A percentile compares a stretch with the other conserved stretches of the same genome.
Evolutionary conservation across 1,140 invertebrate genomes (phyloP).

Genomic region (Latrodectus geometricus): DNA sequence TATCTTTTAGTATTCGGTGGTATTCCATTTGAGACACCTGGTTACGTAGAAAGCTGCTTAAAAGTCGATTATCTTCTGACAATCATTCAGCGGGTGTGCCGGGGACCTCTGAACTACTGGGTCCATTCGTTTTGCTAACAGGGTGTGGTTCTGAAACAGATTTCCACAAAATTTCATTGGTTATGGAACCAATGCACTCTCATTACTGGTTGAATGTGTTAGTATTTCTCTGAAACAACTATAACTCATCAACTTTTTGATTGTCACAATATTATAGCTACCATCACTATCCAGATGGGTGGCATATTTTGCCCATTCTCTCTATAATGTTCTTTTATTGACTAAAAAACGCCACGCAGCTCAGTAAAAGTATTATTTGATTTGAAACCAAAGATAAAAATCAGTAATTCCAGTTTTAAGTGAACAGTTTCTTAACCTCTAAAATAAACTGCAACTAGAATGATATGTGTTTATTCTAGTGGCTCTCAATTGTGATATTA

Average conservation of each 20-base stretch:
- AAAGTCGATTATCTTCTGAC: constrained; percentile 62
- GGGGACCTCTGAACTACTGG: constrained; percentile 52
- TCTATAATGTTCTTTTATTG: neutral
- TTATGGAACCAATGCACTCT: constrained; percentile 57
- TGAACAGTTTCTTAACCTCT: neutral
- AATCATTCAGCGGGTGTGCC: constrained; percentile 52
- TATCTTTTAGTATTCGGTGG: constrained; percentile 59
- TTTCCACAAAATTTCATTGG: constrained; percentile 59
- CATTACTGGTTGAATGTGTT: constrained; percentile 40
- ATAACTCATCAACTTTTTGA: constrained; percentile 58
- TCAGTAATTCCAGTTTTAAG: neutral
- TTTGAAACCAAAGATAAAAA: neutral
- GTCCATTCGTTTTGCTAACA: constrained; percentile 52
- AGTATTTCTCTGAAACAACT: constrained; percentile 50
- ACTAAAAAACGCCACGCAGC: neutral
- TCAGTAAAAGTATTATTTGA: neutral
- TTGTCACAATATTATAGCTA: constrained; percentile 39
- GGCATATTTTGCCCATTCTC: neutral
- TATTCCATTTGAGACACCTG: constrained; percentile 61
- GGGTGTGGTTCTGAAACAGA: constrained; percentile 38
- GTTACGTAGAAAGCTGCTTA: constrained; percentile 58
- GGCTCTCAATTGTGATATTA: no score
- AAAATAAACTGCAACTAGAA: neutral
- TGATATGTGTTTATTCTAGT: neutral
- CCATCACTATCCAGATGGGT: neutral